Evolutionary conservation across 2,797 vertebrate species (phyloP).

Genomic region (Simalia tracyae): DNA sequence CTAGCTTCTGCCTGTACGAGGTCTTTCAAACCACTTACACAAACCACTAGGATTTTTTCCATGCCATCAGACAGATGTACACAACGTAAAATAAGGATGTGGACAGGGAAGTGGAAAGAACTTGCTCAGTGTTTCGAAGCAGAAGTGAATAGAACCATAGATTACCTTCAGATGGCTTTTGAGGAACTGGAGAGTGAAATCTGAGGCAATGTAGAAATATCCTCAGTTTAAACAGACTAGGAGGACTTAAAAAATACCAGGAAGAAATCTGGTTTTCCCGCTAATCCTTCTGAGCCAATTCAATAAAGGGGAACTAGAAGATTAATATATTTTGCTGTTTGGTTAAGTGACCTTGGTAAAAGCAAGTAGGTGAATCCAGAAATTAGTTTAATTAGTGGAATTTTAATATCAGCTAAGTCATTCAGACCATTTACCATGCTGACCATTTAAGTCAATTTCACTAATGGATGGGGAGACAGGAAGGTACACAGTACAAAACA

Average conservation of each 20-base stretch:
- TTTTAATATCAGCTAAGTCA: conserved; percentile 56
- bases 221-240: conserved; percentile 56
- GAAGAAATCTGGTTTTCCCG: conserved; percentile 36
- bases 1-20: neutral
- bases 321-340: conserved; percentile 63
- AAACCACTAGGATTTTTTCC: neutral
- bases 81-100: neutral
- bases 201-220: neutral
- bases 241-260: conserved; percentile 53
- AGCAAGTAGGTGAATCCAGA: conserved; percentile 59
- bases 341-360: conserved; percentile 64
- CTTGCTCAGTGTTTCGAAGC: neutral
- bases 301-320: conserved; percentile 58
- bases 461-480: conserved; percentile 51
- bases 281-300: conserved; percentile 52
- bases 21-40: neutral
- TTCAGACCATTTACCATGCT: conserved; percentile 57
- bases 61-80: neutral
- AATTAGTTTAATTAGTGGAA: conserved; percentile 69
- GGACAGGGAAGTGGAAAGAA: neutral
- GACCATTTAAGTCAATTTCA: conserved; percentile 61
- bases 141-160: neutral
- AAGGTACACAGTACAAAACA: conserved; percentile 28
- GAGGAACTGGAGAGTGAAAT: neutral
- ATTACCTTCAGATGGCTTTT: neutral